Conservation (phyloP, 2,888 invertebrate species). For the Pollenia griseotomentosa region DNA sequence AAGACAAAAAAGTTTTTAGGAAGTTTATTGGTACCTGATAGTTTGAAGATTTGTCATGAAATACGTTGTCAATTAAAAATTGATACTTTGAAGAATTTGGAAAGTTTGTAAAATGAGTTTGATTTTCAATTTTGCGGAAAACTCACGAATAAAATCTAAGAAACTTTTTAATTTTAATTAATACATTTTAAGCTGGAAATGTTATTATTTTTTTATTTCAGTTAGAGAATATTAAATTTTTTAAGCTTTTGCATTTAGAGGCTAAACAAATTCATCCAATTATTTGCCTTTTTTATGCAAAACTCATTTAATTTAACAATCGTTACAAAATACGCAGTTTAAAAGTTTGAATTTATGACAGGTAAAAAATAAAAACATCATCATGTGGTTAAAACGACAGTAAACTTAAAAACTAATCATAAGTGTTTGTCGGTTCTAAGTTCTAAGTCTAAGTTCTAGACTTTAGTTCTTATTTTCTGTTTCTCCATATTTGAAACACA, state of each 20-base stretch:
- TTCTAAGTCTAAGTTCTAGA: too few relatives aligned
- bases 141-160: too few relatives aligned
- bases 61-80: neutral
- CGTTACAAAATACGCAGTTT: neutral
- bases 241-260: neutral
- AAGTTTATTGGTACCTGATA: neutral
- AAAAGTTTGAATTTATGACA: constrained; percentile 13
- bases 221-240: neutral
- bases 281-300: neutral
- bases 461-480: too few relatives aligned
- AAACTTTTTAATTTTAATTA: too few relatives aligned
- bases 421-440: constrained; percentile 8
- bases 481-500: too few relatives aligned
- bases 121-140: too few relatives aligned
- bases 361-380: neutral
- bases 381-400: neutral
- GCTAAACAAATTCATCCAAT: neutral
- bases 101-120: neutral
- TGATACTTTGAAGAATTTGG: neutral
- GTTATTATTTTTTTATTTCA: too few relatives aligned
- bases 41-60: neutral
- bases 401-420: constrained; percentile 19
- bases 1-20: neutral
- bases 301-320: constrained; percentile 50
- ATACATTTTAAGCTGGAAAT: too few relatives aligned